Base-by-base conservation (phyloP, 2,113 vertebrate genomes). In the Osmerus eperlanus region DNA sequence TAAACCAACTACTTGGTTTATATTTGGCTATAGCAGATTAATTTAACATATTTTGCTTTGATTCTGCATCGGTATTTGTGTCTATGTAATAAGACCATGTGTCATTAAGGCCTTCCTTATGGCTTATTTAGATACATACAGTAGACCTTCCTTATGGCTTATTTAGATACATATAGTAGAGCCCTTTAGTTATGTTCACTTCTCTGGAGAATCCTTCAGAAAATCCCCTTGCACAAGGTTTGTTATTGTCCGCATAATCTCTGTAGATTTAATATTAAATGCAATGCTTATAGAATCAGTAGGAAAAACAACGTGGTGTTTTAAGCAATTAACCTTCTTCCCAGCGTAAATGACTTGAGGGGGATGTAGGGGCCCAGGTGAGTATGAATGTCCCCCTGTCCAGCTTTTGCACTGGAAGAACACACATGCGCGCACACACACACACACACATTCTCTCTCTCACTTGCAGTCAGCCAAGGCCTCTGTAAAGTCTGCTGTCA, bases 291-390 rank as follows among this genome's bases (percentile, higher is more conserved):
- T 83, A 83, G 82, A 88, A 74, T 86, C 83, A 86, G 80, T 72
- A 84, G 83, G 79, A 83, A 90, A 81, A 90, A 89, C 89, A 89
- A 69, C 23, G 68, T 21, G 81, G 83, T 81, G 75, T 86, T 89
- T 86, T 76, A 83, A 84, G 82, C 81, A 90, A 91, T 91, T 89
- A 89, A 91, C 89, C 88, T 88, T 89, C 81, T 77, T 79, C 71
- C 72, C 79, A 72, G 75, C 85, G 85, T 76, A 86, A 87, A 87
- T 81, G 79, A 78, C 86, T 83, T 16, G 0, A 66, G 74, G 78
- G 32, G 19, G 32, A 32, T 7, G 32, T 36, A 7, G 72, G 61
- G 71, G 70, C 78, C 78, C 73, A 79, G 77, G 81, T 72, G 74
- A 67, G 73, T 73, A 79, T 84, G 83, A 84, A 84, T 78, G 76